Conservation (phyloP, 1,140 invertebrate genomes). For the Cryptotermes secundus region DNA sequence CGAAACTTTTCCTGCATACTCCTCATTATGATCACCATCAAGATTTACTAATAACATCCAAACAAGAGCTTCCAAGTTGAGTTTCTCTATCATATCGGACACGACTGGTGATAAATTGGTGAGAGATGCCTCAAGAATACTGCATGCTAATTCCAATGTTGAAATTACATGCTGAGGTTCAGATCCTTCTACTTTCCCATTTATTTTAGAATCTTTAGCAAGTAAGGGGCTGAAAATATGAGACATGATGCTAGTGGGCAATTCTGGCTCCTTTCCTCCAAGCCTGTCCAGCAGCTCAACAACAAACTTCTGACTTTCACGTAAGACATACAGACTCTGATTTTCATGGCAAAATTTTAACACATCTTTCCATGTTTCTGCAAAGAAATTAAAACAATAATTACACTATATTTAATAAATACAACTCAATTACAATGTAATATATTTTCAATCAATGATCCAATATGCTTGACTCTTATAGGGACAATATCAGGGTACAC, state of each 20-base stretch:
- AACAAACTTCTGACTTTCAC: conserved; percentile 30
- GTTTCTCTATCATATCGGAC: background rate
- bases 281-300: background rate
- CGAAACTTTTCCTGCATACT: background rate
- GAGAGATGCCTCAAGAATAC: conserved; percentile 10
- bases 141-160: conserved; percentile 1
- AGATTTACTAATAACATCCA: background rate
- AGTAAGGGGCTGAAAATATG: conserved; percentile 12
- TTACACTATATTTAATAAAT: no score
- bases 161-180: background rate
- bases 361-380: conserved; percentile 28
- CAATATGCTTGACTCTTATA: no score
- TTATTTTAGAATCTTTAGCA: background rate
- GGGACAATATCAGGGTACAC: no score
- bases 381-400: background rate
- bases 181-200: background rate
- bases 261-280: background rate
- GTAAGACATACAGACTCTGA: conserved; percentile 23
- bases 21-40: background rate
- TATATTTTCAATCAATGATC: no score
- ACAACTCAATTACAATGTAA: no score
- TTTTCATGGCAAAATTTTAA: conserved; percentile 21
- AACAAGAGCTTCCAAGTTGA: background rate
- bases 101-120: background rate
- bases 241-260: background rate